These are phyloP conservation scores for Acyrthosiphon pisum DNA, from an alignment of 1,140 invertebrate genomes.

Conservation along the genomic window DNA sequence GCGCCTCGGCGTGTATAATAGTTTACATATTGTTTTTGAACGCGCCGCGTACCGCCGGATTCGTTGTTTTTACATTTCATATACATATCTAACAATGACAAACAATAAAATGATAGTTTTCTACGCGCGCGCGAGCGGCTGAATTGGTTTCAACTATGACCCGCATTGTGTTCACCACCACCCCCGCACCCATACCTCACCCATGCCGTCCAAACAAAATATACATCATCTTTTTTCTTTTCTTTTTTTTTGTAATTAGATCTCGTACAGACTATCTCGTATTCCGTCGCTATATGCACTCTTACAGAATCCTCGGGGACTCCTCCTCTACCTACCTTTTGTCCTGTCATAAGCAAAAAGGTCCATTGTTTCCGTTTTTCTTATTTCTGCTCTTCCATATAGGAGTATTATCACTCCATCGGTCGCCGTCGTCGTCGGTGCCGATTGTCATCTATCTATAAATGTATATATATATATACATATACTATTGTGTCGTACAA, in stretches of 20 bases:
- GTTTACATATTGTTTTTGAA: constrained; percentile 34
- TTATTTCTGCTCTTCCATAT: background rate
- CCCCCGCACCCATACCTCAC: background rate
- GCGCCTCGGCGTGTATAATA: constrained; percentile 39
- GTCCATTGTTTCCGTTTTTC: constrained; percentile 55
- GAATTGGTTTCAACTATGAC: constrained; percentile 57
- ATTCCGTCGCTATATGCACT: background rate
- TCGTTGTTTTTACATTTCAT: constrained; percentile 30
- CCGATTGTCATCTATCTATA: constrained; percentile 52
- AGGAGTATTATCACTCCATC: constrained; percentile 51
- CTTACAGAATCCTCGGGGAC: constrained; percentile 26
- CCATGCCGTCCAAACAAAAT: constrained; percentile 38
- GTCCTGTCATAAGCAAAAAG: constrained; percentile 51
- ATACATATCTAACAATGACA: constrained; percentile 49
- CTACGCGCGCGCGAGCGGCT: background rate
- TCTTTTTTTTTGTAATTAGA: constrained; percentile 52
- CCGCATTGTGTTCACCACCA: constrained; percentile 32
- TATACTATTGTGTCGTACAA: constrained; percentile 36
- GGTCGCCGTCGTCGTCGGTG: constrained; percentile 18
- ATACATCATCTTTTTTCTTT: constrained; percentile 44
- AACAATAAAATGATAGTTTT: constrained; percentile 48
- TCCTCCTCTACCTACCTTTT: constrained; percentile 23
- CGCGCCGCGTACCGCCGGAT: constrained; percentile 37
- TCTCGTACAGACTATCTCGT: constrained; percentile 43
- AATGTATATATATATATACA: background rate